Conservation (phyloP, 2,888 invertebrate genomes). For the Drosophila rubida region DNA sequence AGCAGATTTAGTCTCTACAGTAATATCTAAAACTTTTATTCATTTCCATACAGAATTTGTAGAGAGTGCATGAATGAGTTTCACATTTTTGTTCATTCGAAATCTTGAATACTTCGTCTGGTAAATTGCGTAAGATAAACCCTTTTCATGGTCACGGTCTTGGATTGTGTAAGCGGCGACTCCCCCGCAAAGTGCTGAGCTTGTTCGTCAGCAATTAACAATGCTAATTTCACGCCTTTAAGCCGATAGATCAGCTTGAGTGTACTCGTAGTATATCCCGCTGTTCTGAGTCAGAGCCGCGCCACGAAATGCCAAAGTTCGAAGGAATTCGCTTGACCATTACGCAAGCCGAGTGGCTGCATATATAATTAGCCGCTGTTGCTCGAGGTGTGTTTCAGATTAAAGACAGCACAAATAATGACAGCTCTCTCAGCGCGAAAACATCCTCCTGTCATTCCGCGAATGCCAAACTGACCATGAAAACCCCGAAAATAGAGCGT, state of each 20-base stretch:
- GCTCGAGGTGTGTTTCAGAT: slow-evolving; percentile 21
- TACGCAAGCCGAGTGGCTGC: slow-evolving; percentile 48
- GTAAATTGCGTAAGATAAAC: slow-evolving; percentile 38
- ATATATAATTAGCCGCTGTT: slow-evolving; percentile 56
- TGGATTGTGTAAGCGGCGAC: slow-evolving; percentile 64
- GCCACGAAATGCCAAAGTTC: slow-evolving; percentile 4
- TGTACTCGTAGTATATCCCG: slow-evolving; percentile 21
- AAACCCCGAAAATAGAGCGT: slow-evolving; percentile 45
- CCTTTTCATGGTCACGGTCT: slow-evolving; percentile 78
- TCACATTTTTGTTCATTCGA: background rate
- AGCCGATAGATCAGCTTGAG: slow-evolving; percentile 24
- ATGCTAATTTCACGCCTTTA: slow-evolving; percentile 59
- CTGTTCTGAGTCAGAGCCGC: slow-evolving; percentile 18
- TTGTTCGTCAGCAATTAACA: slow-evolving; percentile 50
- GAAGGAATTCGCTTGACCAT: slow-evolving; percentile 59
- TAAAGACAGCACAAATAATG: slow-evolving; percentile 52
- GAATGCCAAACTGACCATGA: slow-evolving; percentile 78
- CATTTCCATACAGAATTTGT: background rate
- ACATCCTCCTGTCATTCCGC: slow-evolving; percentile 72
- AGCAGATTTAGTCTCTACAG: too few relatives aligned
- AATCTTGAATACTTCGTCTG: slow-evolving; percentile 17
- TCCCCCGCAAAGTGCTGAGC: slow-evolving; percentile 30
- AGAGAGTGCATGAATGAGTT: slow-evolving; percentile 21
- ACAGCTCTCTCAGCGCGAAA: slow-evolving; percentile 41
- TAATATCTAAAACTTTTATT: too few relatives aligned